Evolutionary conservation across 2,113 vertebrate genomes (phyloP).

Genomic region (Regulus satrapa): DNA sequence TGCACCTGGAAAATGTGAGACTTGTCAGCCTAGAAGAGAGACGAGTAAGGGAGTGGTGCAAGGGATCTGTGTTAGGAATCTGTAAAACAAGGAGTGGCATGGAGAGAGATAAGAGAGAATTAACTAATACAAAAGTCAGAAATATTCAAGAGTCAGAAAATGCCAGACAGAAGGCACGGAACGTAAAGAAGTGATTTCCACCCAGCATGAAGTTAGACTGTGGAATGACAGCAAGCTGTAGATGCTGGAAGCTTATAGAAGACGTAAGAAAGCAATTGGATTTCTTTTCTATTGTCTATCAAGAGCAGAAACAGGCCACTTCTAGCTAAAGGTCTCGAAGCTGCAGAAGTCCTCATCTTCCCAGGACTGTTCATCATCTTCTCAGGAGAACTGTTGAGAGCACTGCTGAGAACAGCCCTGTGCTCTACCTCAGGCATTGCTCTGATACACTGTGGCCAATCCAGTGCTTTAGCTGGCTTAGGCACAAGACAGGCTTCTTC

Average conservation of each 20-base stretch:
- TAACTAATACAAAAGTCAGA: not conserved
- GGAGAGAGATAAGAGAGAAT: not conserved
- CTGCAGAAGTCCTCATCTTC: not conserved
- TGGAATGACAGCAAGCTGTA: not conserved
- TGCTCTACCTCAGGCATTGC: rapidly evolving
- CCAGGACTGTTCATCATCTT: too few relatives aligned
- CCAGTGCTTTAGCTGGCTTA: not conserved
- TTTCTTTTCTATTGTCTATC: not conserved
- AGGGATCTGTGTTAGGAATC: not conserved
- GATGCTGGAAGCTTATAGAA: not conserved
- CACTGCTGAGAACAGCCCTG: rapidly evolving
- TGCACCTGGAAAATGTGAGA: not conserved
- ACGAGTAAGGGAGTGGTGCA: not conserved
- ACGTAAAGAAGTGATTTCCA: not conserved
- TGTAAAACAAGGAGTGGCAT: not conserved
- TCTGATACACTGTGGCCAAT: not conserved
- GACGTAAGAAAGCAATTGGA: not conserved
- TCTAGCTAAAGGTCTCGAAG: not conserved
- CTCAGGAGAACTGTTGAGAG: too few relatives aligned
- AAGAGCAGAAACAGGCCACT: not conserved
- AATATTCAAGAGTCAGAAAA: not conserved
- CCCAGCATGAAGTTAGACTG: not conserved
- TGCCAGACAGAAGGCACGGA: not conserved
- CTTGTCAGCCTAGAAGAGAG: not conserved
- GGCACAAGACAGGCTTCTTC: not conserved